Percentiles rank a stretch among this genome's conserved stretches.
Conservation (phyloP, 1,140 invertebrate species). For the Microvelia longipes region DNA sequence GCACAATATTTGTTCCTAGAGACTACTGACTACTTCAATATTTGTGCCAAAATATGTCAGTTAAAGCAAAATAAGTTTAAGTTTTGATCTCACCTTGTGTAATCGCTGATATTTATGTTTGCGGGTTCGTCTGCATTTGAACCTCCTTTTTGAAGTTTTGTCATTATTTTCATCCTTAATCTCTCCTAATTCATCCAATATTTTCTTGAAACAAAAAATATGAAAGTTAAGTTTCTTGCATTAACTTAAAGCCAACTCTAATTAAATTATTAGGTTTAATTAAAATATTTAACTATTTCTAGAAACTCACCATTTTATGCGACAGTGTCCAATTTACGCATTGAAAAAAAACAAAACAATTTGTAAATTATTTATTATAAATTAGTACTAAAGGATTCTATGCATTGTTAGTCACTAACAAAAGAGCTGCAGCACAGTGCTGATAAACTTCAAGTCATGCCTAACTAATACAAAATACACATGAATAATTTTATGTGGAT, state of each 20-base stretch:
- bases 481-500: not conserved
- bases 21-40: too few relatives aligned
- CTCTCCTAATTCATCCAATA: slow-evolving; percentile 23
- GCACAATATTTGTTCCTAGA: too few relatives aligned
- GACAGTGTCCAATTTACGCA: not conserved
- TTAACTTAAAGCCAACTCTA: not conserved
- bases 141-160: slow-evolving; percentile 59
- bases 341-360: not conserved
- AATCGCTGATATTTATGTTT: slow-evolving; percentile 68
- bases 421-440: too few relatives aligned
- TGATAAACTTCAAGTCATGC: too few relatives aligned
- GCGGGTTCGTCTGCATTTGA: slow-evolving; percentile 74
- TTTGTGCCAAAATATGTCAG: too few relatives aligned
- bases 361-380: not conserved
- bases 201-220: not conserved
- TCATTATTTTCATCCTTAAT: slow-evolving; percentile 60
- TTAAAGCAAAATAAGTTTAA: too few relatives aligned
- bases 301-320: not conserved
- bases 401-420: too few relatives aligned
- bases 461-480: too few relatives aligned
- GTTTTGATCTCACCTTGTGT: slow-evolving; percentile 72
- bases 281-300: not conserved
- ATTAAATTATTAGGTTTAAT: not conserved
- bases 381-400: too few relatives aligned
- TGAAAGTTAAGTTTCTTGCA: too few relatives aligned